Evolutionary conservation across 2,888 invertebrate species (phyloP).

Genomic region (Chaetogeoica ovagalla): DNA sequence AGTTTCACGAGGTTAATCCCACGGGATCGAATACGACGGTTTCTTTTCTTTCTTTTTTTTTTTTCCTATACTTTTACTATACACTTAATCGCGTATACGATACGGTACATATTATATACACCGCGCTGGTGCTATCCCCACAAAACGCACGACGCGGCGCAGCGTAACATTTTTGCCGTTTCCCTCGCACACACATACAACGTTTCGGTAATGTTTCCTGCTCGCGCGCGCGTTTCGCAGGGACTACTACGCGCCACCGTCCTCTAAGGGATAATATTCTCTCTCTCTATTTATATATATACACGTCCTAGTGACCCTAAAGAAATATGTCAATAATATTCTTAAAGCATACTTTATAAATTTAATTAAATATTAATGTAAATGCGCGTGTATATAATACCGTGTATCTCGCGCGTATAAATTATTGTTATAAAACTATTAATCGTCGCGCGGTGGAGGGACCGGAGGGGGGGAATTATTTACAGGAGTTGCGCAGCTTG

Average conservation of each 20-base stretch:
- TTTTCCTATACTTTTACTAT: slow-evolving; percentile 39
- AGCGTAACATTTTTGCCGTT: slow-evolving; percentile 42
- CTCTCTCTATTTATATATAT: neutral
- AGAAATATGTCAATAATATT: slow-evolving; percentile 37
- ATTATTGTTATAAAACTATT: no score
- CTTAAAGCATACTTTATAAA: neutral
- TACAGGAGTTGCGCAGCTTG: no score
- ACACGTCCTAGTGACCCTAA: slow-evolving; percentile 45
- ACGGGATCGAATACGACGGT: slow-evolving; percentile 35
- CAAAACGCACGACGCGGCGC: neutral
- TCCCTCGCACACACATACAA: slow-evolving; percentile 18
- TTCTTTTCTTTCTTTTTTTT: slow-evolving; percentile 23
- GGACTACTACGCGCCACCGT: slow-evolving; percentile 11
- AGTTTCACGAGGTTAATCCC: slow-evolving; percentile 38
- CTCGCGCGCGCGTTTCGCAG: neutral
- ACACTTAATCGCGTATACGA: slow-evolving; percentile 33
- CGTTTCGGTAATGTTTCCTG: slow-evolving; percentile 46
- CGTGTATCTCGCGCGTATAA: no score
- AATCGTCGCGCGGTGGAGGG: no score
- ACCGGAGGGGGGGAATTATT: no score
- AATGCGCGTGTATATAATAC: no score
- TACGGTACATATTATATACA: neutral
- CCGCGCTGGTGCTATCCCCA: neutral
- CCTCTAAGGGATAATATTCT: slow-evolving; percentile 46
- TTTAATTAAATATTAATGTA: slow-evolving; percentile 19